Percentiles rank a stretch among this genome's conserved stretches.
Evolutionary conservation across 2,113 vertebrate species (phyloP).

Genomic region (Nothocercus nigrocapillus): DNA sequence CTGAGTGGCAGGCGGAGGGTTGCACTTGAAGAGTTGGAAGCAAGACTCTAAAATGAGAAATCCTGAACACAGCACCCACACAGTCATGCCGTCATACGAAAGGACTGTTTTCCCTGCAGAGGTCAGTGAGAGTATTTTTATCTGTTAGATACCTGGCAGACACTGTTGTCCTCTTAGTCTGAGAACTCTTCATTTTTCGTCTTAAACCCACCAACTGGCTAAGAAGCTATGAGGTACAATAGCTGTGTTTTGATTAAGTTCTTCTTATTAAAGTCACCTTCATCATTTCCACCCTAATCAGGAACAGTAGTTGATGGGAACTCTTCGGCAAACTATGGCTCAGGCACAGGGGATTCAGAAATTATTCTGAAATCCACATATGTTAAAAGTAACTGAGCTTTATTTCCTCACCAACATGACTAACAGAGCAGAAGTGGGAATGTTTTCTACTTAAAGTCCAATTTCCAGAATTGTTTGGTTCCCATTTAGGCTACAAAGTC

Average conservation of each 20-base stretch:
- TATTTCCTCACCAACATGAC: neutral
- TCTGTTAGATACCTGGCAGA: neutral
- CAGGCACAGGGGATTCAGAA: neutral
- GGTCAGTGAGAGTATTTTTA: neutral
- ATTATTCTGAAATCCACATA: neutral
- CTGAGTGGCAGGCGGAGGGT: neutral
- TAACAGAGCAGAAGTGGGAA: conserved; percentile 2
- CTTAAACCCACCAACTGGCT: neutral
- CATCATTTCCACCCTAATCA: neutral
- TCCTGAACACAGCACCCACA: neutral
- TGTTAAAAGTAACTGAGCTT: neutral
- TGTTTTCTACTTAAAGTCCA: conserved; percentile 17
- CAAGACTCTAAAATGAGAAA: neutral
- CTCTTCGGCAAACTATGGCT: neutral
- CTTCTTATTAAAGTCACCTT: neutral
- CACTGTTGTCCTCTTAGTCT: neutral
- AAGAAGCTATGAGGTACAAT: neutral
- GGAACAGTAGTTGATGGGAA: neutral
- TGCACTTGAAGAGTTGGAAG: neutral
- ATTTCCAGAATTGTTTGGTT: conserved; percentile 35
- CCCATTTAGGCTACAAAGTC: conserved; percentile 10
- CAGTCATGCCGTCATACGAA: neutral
- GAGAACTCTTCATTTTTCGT: neutral
- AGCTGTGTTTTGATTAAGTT: neutral
- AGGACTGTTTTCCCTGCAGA: neutral